Evolutionary conservation across 2,113 vertebrate genomes (phyloP), one percentile per base, ranked within the genome.

Genomic region (Sceloporus undulatus): DNA sequence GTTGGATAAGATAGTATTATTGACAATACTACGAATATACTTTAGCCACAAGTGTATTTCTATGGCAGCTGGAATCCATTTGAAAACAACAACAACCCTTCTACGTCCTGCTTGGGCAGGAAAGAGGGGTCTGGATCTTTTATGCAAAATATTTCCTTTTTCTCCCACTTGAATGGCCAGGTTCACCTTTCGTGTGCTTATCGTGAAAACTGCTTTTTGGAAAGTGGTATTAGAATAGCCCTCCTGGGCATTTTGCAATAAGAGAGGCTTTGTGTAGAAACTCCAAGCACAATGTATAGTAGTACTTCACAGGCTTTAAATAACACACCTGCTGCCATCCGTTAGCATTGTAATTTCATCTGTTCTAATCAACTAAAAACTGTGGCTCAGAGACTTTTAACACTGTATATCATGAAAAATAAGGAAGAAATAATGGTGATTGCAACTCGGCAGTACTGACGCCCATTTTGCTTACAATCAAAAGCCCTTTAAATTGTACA

Each of bases 1-100:
- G 79, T 54, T 86, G 38, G 48, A 59, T 75, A 84, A 90, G 48
- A 56, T 70, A 10, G 62, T 68, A 56, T 29, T 65, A 88, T 89
- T 71, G 65, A 76, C 2, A n/a, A 54, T n/a, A 21, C 40, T 82
- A 13, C 78, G 65, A 14, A 90, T 88, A 42, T 84, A 76, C 2
- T 91, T 86, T 10, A 77, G 16, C 0, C 0, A 40, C 42, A 92
- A 90, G 81, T 29, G 59, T 92, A n/a, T 85, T 92, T 95, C 65
- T 92, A 76, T 91, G 80, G 77, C 84, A 90, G 87, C 88, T 38
- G 82, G 78, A 73, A 85, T 92, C 0, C 59, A 90, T 85, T 48
- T 48, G 7, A 48, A 48, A 48, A 48, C 48, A 62, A 90, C 73
- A 87, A 86, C 38, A 48, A 40, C 14, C 38, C 11, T 40, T 77